Evolutionary conservation across 1,140 invertebrate species (phyloP).

Genomic region (Elymnias hypermnestra): DNA sequence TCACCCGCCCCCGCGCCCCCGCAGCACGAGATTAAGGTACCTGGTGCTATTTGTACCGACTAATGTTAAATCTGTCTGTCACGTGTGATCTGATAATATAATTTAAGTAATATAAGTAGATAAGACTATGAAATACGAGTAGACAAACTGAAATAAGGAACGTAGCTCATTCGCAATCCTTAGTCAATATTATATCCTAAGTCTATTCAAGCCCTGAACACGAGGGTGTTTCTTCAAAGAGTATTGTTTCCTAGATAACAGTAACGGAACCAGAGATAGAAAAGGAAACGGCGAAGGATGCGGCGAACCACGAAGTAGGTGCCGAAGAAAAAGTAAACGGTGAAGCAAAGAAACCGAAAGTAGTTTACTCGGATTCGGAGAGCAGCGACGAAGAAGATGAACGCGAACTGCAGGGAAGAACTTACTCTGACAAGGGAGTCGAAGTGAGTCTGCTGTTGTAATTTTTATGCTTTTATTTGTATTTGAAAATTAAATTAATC

Average conservation of each 20-base stretch:
- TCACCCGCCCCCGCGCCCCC: constrained; percentile 37
- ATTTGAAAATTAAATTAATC: too few species aligned
- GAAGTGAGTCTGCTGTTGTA: constrained; percentile 78
- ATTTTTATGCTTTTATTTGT: too few species aligned
- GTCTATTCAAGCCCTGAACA: too few species aligned
- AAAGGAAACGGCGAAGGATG: constrained; percentile 25
- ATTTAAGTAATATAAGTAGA: too few species aligned
- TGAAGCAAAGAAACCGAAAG: constrained; percentile 37
- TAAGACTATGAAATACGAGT: too few species aligned
- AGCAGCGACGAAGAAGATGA: constrained; percentile 83
- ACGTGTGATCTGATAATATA: too few species aligned
- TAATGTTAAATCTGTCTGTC: too few species aligned
- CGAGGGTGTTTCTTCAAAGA: too few species aligned
- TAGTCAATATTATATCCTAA: too few species aligned
- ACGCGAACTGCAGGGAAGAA: constrained; percentile 85
- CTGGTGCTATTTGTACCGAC: too few species aligned
- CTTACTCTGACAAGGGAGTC: constrained; percentile 83
- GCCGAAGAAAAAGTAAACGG: constrained; percentile 30
- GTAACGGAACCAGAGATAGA: constrained; percentile 50
- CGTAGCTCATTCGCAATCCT: too few species aligned
- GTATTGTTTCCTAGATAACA: constrained; percentile 44
- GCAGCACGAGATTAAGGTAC: constrained; percentile 58
- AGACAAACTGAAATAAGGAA: too few species aligned
- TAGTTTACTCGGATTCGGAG: constrained; percentile 63
- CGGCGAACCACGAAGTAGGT: constrained; percentile 9